phyloP scores from a whole-genome alignment of 2,797 vertebrate genomes.

The Anniella stebbinsi region DNA sequence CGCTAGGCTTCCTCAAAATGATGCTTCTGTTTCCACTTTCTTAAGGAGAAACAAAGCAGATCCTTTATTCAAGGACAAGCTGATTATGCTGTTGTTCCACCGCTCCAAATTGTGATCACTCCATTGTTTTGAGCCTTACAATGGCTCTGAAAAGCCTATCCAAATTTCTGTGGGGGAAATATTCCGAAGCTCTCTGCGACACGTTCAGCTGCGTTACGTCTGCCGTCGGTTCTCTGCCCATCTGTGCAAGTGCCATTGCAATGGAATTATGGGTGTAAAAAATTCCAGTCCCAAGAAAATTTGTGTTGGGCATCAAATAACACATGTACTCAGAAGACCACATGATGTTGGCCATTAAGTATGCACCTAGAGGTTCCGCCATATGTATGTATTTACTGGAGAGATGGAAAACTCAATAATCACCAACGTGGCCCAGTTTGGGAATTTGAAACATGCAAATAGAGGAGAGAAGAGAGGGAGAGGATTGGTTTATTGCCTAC shows the following conservation, averaged over 20 bases:
- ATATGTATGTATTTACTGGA: neutral
- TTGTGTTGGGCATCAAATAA: neutral
- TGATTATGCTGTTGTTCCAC: neutral
- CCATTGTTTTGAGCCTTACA: neutral
- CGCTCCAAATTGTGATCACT: neutral
- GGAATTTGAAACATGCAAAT: neutral
- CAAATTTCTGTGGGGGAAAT: neutral
- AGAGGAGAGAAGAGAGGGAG: neutral
- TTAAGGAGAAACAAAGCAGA: neutral
- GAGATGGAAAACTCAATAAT: too few species aligned
- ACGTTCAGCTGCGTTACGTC: neutral
- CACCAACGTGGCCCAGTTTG: neutral
- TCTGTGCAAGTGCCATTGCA: neutral
- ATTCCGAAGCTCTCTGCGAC: conserved; percentile 6
- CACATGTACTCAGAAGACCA: neutral
- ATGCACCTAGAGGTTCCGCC: too few species aligned
- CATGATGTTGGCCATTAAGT: neutral
- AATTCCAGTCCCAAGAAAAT: neutral
- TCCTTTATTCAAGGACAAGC: neutral
- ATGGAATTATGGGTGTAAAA: neutral
- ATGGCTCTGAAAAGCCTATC: conserved; percentile 16
- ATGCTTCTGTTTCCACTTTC: neutral
- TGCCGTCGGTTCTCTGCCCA: neutral
- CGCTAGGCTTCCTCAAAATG: neutral
- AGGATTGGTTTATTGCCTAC: neutral